These are phyloP conservation scores for Drosophila mimica DNA, from an alignment of 2,888 invertebrate genomes.

Conservation along the genomic window DNA sequence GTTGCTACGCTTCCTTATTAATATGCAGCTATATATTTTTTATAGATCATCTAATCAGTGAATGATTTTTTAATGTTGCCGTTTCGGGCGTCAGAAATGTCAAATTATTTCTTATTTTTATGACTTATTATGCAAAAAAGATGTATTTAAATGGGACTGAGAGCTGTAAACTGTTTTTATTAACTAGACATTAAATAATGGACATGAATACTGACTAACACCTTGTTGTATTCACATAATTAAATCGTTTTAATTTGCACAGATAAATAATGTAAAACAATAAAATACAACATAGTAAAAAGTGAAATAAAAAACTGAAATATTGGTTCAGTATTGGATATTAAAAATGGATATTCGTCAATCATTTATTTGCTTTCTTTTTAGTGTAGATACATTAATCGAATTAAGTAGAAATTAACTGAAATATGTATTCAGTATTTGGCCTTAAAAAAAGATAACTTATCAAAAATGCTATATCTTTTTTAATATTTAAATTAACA, in stretches of 20 bases:
- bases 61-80: constrained; percentile 5
- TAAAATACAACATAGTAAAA: not conserved
- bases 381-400: no score
- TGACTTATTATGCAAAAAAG: constrained; percentile 5
- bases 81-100: constrained; percentile 24
- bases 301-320: no score
- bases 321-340: no score
- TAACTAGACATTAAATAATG: not conserved
- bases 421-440: not conserved
- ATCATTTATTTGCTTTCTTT: not conserved
- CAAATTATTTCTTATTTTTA: constrained; percentile 23
- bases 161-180: not conserved
- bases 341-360: no score
- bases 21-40: not conserved
- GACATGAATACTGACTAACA: not conserved
- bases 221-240: not conserved
- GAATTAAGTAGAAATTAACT: not conserved
- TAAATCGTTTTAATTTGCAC: not conserved
- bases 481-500: not conserved
- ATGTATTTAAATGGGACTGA: constrained; percentile 1
- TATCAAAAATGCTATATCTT: fast-evolving
- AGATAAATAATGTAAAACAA: not conserved
- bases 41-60: constrained; percentile 4
- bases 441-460: not conserved
- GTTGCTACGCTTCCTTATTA: constrained; percentile 12